Percentiles rank a stretch among this genome's conserved stretches.
Evolutionary conservation across 2,113 vertebrate species (phyloP).

Genomic region (Sprattus sprattus): DNA sequence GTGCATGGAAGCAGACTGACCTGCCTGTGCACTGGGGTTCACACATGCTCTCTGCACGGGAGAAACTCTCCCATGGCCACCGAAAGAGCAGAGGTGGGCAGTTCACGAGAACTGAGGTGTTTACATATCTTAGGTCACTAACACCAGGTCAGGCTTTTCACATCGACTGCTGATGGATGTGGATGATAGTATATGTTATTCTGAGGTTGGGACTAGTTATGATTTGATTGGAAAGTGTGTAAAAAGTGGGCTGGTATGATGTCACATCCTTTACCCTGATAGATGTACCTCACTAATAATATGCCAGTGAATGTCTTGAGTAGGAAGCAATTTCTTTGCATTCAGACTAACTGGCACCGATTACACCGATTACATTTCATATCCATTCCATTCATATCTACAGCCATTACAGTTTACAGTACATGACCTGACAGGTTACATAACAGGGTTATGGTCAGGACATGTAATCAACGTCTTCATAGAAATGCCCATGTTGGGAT

Average conservation of each 20-base stretch:
- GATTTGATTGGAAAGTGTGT: background rate
- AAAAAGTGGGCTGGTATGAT: background rate
- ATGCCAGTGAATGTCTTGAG: background rate
- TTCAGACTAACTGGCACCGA: background rate
- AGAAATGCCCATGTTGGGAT: background rate
- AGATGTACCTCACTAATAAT: background rate
- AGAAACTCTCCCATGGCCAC: background rate
- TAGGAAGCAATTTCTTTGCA: background rate
- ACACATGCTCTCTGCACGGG: slow-evolving; percentile 11
- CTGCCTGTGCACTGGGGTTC: slow-evolving; percentile 32
- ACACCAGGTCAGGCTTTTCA: background rate
- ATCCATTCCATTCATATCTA: background rate
- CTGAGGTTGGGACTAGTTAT: background rate
- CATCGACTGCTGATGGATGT: background rate
- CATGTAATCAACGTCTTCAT: background rate
- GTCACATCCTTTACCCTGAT: background rate
- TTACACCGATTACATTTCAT: background rate
- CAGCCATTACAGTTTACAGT: background rate
- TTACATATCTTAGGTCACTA: background rate
- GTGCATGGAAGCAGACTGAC: slow-evolving; percentile 39
- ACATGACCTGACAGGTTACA: background rate
- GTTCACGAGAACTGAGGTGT: background rate
- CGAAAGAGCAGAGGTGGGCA: background rate
- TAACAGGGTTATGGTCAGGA: background rate
- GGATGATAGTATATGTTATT: background rate